Base-by-base conservation (phyloP, 2,888 invertebrate species). In the Aelia acuminata region DNA sequence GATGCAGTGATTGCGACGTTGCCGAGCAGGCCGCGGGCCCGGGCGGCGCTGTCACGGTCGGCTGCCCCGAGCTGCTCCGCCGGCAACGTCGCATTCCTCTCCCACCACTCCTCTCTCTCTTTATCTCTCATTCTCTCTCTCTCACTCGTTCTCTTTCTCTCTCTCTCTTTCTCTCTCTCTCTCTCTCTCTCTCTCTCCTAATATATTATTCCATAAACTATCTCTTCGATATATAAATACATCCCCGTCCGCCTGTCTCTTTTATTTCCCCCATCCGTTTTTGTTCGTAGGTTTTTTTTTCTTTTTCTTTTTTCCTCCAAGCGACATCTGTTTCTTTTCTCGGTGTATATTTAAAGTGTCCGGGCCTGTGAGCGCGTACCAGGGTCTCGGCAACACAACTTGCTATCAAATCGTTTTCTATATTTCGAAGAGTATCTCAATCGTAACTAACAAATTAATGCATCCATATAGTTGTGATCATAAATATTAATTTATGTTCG, bases 1-100 rank as follows among this genome's bases (percentile, higher is more conserved):
- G 80, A 50, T 75, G 80, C 80, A 75, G 43, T 80, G 86, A 84
- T 86, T 84, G 85, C 86, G 87, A 47, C 39, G 88, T 70, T 84
- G 70, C 85, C 88, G 53, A 47, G 53, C 70, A 5, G 10, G 39
- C 5, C 15, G 75, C 1, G 13, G 75, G 26, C 26, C 47, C 31
- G n/a, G n/a, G 31, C 70, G 35, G 47, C 75, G 22, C 85, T 88
- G 88, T 70, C 85, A 85, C 88, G 88, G 87, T 86, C 84, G 43
- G 50, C 70, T 84, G 43, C 39, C 20, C 70, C 87, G 26, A 31
- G 84, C 87, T 8, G 22, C 49, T 47, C 80, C 31, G n/a, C 63
- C n/a, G 53, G 80, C 75, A 63, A 84, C 89, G 63, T 75, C 87
- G 88, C 89, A 87, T 63, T 87, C 87, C 80, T 53, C 75, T 75